Conservation (phyloP, 2,888 invertebrate genomes). For the Rhogogaster chlorosoma region DNA sequence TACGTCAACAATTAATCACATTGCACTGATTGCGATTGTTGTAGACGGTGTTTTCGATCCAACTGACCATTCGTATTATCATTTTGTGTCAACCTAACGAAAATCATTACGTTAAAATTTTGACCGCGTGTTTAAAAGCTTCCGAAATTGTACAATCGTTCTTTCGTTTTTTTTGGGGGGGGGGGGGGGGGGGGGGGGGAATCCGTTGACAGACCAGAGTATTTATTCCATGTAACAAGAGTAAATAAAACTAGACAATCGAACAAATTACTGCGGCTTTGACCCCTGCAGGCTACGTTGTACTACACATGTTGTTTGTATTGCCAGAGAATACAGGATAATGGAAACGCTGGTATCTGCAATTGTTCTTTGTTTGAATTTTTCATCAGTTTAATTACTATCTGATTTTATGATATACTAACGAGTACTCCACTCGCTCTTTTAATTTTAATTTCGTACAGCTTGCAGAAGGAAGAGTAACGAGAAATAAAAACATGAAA, state of each 20-base stretch:
- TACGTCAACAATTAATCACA: background rate
- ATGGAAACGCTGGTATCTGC: background rate
- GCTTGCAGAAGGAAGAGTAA: background rate
- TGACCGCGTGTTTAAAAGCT: background rate
- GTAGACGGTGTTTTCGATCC: background rate
- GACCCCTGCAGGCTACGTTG: background rate
- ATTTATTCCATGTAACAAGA: background rate
- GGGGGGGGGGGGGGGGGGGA: too few relatives aligned
- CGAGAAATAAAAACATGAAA: background rate
- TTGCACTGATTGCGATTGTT: background rate
- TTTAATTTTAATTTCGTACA: background rate
- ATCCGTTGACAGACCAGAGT: background rate
- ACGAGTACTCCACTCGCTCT: background rate
- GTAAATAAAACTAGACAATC: constrained; percentile 24
- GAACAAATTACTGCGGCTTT: constrained; percentile 39
- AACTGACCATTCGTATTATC: background rate
- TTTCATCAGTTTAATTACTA: background rate
- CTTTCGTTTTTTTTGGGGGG: background rate
- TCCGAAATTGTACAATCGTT: background rate
- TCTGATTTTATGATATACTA: background rate
- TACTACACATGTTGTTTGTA: background rate
- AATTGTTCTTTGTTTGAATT: background rate
- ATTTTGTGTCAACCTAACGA: constrained; percentile 1
- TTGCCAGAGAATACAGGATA: background rate
- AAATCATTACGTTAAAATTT: background rate